Base-by-base conservation (phyloP, 2,888 invertebrate genomes). In the Dryadula phaetusa region DNA sequence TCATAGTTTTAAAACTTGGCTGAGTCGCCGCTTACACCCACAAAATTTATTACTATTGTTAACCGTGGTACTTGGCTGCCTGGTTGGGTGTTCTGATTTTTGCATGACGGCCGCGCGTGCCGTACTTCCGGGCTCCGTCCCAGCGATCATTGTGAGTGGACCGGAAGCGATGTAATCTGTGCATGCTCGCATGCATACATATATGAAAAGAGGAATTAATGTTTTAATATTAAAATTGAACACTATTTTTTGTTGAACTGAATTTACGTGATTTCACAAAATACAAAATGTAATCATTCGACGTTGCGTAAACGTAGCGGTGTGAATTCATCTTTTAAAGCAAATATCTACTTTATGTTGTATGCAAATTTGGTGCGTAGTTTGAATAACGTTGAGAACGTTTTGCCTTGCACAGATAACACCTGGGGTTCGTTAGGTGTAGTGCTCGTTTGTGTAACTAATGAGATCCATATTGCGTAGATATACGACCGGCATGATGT, bases 141-240 rank as follows among this genome's bases (percentile, higher is more conserved):
- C 72, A 74, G 74, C 69, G 78, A 79, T 79, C 80, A 82, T 84
- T 83, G 84, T 84, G 66, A 69, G 64, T 67, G 73, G 70, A 46
- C 83, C 86, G 90, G 90, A 89, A 87, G 84, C 78, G 87, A 87
- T 88, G 83, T 78, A 75, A 87, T 88, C 88, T 81, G 81, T 66
- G 25, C 69, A 65, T 67, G 64, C 34, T 58, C 54, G 37, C 62
- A 49, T 47, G n/a, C 54, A 53, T 56, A 46, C 47, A 62, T 40
- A 52, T 49, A 46, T 37, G 63, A 47, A 46, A 56, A 46, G 60
- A 64, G 67, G 71, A 65, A 34, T 53, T 40, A 54, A 64, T 54
- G 20, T 12, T 20, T 54, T 37, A 18, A 37, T n/a, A 40, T 44
- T 20, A 5, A 44, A 44, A 20, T 20, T 44, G 20, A 44, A 44